Base-by-base conservation (phyloP, 1,140 invertebrate genomes). In the Globodera ellingtonae region DNA sequence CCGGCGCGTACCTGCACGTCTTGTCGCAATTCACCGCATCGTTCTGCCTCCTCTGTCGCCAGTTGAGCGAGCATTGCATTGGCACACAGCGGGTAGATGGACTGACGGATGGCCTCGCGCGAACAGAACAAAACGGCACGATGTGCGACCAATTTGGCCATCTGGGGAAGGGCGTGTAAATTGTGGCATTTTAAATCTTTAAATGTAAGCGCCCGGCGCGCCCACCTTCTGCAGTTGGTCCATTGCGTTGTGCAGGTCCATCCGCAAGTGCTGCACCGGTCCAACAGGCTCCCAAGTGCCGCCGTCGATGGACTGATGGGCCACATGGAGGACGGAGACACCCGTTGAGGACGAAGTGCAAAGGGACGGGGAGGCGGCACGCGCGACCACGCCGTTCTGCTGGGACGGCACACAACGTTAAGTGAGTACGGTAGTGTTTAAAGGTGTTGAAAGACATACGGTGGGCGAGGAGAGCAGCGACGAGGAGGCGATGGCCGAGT, bases 401-500 rank as follows among this genome's bases (percentile, higher is more conserved):
- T 13, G 5, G 56, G 10, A 70, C n/a, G 67, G 67, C 9, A 18
- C 6, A 18, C 0, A 70, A 47, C n/a, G 1, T 10, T 81, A 80
- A 15, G 35, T 82, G 6, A 18, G 3, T 7, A 21, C 48, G 10
- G 79, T 35, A 10, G 79, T 56, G 13, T 46, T 67, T 35, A 35
- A 1, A 35, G 1, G 35, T 35, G 35, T 35, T 35, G 35, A 35
- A 35, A 0, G 35, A 35, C 35, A 35, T 24, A 81, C 46, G 46
- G 79, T 80, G 6, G 46, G 79, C 18, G 35, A 56, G 77, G 78
- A 50, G 24, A 74, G 78, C n/a, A 80, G 78, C 8, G 79, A 80
- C 13, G 79, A 81, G 24, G 79, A 81, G 8, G 77, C 79, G 35
- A 80, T 80, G 4, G 79, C 79, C 35, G 79, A 80, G 35, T 80